phyloP scores from a whole-genome alignment of 2,797 vertebrate species.

The Sciurus carolinensis region DNA sequence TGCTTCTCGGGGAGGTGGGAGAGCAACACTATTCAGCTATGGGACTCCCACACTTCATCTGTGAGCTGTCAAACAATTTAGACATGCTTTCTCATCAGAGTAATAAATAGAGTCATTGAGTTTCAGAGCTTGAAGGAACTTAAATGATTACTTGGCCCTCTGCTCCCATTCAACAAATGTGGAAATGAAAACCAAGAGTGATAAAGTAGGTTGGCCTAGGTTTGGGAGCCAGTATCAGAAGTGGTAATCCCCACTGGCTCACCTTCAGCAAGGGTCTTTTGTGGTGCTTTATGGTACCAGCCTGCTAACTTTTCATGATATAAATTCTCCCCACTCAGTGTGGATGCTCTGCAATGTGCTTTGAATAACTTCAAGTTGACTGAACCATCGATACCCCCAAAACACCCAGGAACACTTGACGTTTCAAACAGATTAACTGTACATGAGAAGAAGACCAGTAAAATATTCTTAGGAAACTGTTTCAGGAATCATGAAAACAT shows the following conservation, averaged over 20 bases:
- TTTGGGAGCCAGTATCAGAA: not conserved
- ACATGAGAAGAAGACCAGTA: not conserved
- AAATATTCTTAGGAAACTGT: not conserved
- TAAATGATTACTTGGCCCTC: not conserved
- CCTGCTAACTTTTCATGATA: not conserved
- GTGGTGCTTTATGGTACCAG: not conserved
- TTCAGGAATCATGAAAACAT: not conserved
- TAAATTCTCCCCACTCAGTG: not conserved
- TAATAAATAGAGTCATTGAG: not conserved
- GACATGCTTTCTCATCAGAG: not conserved
- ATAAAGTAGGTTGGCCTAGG: not conserved
- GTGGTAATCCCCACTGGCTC: not conserved
- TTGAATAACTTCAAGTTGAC: not conserved
- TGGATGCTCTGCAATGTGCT: not conserved
- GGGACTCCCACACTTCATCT: not conserved
- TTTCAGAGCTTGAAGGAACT: conserved; percentile 7
- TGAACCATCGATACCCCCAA: not conserved
- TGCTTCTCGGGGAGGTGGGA: not conserved
- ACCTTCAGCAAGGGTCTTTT: not conserved
- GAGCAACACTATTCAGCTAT: not conserved
- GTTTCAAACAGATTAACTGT: not conserved
- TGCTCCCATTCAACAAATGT: conserved; percentile 10
- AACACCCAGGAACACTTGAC: not conserved
- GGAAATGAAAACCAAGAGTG: not conserved
- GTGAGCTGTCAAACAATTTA: not conserved